Evolutionary conservation across 1,140 invertebrate species (phyloP).

Genomic region (Cyclargus thomasi): DNA sequence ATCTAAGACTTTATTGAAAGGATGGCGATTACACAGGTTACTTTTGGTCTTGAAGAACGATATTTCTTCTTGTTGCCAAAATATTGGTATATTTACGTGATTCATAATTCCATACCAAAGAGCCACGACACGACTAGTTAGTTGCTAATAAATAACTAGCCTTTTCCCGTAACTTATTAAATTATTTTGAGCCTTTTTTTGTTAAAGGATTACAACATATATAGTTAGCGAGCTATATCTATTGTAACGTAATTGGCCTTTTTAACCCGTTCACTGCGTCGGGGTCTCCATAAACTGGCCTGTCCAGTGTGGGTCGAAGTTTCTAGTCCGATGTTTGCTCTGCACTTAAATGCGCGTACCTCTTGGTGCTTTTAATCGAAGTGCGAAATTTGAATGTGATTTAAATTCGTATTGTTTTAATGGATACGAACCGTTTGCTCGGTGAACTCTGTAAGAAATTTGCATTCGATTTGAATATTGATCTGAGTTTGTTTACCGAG

Average conservation of each 20-base stretch:
- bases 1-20: too few species aligned
- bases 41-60: too few species aligned
- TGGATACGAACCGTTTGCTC: constrained; percentile 49
- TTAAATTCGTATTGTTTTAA: constrained; percentile 70
- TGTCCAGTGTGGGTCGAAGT: constrained; percentile 51
- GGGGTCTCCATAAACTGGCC: constrained; percentile 39
- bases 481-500: constrained; percentile 42
- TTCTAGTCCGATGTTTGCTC: constrained; percentile 57
- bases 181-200: too few species aligned
- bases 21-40: too few species aligned
- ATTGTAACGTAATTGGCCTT: background rate
- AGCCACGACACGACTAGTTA: too few species aligned
- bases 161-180: too few species aligned
- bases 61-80: too few species aligned
- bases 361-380: constrained; percentile 67
- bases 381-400: constrained; percentile 69
- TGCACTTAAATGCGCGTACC: constrained; percentile 64
- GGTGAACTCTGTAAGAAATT: constrained; percentile 49
- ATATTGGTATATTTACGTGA: too few species aligned
- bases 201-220: background rate
- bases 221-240: background rate
- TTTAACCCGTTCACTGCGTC: background rate
- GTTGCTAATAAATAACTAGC: too few species aligned
- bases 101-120: too few species aligned
- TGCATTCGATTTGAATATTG: constrained; percentile 53